Evolutionary conservation across 1,140 invertebrate species (phyloP).

Genomic region (Asobara japonica): DNA sequence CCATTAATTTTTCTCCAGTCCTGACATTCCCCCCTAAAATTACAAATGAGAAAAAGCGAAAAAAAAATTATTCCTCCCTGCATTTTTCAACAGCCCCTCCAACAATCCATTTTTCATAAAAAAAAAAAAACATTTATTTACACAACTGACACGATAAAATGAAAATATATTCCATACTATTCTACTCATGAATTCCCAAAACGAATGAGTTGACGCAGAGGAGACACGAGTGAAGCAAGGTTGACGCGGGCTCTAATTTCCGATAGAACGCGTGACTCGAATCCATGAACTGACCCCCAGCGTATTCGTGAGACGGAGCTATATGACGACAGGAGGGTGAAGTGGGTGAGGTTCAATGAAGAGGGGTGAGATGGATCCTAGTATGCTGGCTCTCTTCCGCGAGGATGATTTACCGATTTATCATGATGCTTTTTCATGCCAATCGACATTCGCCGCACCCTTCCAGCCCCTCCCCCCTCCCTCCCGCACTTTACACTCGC

Average conservation of each 20-base stretch:
- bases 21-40: too few relatives aligned
- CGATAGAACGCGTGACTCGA: constrained; percentile 59
- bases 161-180: neutral
- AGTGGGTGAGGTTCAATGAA: neutral
- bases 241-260: constrained; percentile 59
- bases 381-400: constrained; percentile 21
- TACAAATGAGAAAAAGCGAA: too few relatives aligned
- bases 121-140: too few relatives aligned
- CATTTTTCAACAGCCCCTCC: too few relatives aligned
- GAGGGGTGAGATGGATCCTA: neutral
- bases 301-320: neutral
- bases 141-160: neutral
- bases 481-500: neutral
- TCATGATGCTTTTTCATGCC: constrained; percentile 31
- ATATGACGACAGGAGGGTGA: neutral
- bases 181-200: neutral
- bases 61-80: too few relatives aligned
- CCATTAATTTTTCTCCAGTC: too few relatives aligned
- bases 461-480: neutral
- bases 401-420: constrained; percentile 44
- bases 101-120: too few relatives aligned
- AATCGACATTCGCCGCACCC: neutral
- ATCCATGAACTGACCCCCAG: constrained; percentile 37
- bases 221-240: constrained; percentile 11
- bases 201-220: constrained; percentile 24